These are phyloP conservation scores for Cephus cinctus DNA, from an alignment of 1,140 invertebrate genomes.

Conservation along the genomic window DNA sequence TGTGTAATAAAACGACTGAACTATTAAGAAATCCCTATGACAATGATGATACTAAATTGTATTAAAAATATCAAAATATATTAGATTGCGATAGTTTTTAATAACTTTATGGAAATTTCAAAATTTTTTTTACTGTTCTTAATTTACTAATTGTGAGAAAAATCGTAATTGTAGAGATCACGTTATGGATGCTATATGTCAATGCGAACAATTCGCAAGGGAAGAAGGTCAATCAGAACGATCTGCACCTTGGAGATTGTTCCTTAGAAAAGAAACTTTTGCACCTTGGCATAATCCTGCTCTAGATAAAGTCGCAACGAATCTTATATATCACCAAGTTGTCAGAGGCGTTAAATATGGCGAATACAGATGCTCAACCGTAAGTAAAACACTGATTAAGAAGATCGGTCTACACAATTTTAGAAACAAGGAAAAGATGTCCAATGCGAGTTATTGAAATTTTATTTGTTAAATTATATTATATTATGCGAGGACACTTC, in stretches of 20 bases:
- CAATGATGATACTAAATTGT: no score
- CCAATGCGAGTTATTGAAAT: slow-evolving; percentile 16
- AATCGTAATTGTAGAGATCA: slow-evolving; percentile 75
- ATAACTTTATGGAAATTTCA: no score
- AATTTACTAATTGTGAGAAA: no score
- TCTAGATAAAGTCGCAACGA: slow-evolving; percentile 75
- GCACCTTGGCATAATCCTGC: slow-evolving; percentile 88
- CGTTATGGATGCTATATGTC: slow-evolving; percentile 92
- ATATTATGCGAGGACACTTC: no score
- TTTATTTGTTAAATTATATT: not conserved
- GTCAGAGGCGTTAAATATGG: slow-evolving; percentile 81
- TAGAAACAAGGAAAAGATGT: no score
- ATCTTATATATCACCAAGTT: slow-evolving; percentile 84
- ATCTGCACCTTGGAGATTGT: slow-evolving; percentile 75
- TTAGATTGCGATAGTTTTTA: no score
- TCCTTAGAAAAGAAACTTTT: slow-evolving; percentile 89
- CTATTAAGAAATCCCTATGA: no score
- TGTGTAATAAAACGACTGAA: slow-evolving; percentile 57
- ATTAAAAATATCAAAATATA: no score
- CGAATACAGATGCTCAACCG: slow-evolving; percentile 77
- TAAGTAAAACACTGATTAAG: not conserved
- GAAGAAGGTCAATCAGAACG: slow-evolving; percentile 79
- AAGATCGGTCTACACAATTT: not conserved
- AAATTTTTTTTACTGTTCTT: no score
- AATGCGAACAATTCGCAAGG: slow-evolving; percentile 93